A percentile compares a stretch with the other conserved stretches of the same genome.
Evolutionary conservation across 2,113 vertebrate genomes (phyloP).

Genomic region (Callionymus lyra): DNA sequence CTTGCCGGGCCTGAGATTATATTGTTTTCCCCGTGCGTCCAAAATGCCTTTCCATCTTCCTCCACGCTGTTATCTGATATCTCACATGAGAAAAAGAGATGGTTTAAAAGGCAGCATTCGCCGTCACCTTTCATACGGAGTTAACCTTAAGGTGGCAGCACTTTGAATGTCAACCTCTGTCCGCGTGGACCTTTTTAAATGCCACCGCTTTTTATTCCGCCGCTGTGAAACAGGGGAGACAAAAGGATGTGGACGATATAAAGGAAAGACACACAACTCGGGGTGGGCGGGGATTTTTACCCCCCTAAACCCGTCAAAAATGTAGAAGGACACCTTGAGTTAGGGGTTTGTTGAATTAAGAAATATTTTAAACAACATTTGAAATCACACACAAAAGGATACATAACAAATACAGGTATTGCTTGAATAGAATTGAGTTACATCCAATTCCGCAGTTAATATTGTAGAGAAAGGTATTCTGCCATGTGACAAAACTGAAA

Average conservation of each 20-base stretch:
- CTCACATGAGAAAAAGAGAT: constrained; percentile 33
- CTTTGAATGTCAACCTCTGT: constrained; percentile 28
- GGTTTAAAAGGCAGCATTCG: constrained; percentile 44
- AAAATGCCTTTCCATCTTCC: constrained; percentile 9
- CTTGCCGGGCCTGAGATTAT: constrained; percentile 8
- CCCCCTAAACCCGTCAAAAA: constrained; percentile 25
- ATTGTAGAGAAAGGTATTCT: too few species aligned
- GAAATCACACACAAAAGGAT: too few species aligned
- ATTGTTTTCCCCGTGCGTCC: constrained; percentile 38
- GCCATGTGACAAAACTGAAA: too few species aligned
- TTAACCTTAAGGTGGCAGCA: constrained; percentile 63
- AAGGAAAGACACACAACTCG: constrained; percentile 11
- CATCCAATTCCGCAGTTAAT: too few species aligned
- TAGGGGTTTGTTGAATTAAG: not conserved
- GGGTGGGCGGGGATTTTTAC: constrained; percentile 31
- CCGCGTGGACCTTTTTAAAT: constrained; percentile 64
- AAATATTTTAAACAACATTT: too few species aligned
- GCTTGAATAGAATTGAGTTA: too few species aligned
- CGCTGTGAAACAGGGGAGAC: constrained; percentile 44
- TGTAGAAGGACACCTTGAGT: constrained; percentile 54
- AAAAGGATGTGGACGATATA: constrained; percentile 22
- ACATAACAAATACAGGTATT: too few species aligned
- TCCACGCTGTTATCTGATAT: constrained; percentile 25
- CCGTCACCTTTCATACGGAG: constrained; percentile 44
- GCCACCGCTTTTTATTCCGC: constrained; percentile 59